Evolutionary conservation across 2,113 vertebrate genomes (phyloP), one percentile per base, ranked within the genome.

Genomic region (Lasiurus cinereus): DNA sequence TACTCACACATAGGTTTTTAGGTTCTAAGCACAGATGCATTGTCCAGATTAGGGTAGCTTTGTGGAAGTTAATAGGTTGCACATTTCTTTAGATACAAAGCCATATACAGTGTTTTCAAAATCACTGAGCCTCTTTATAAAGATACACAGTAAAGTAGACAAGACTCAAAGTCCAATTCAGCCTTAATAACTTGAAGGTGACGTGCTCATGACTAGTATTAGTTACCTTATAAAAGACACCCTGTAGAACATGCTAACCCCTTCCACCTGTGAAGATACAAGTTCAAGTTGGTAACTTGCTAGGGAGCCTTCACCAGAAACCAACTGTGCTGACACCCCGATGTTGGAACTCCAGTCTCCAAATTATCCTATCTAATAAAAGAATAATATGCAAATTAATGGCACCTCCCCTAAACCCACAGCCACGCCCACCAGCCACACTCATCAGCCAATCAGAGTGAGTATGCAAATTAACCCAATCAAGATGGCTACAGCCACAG

Each of bases 221-320:
- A 50, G 18, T 52, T 80, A 14, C 43, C 27, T 64, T 62, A 54
- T 36, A 52, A 74, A 82, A 56, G 12, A 69, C 5, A 31, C 8
- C 0, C 24, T 12, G 18, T 14, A 33, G 22, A 31, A n/a, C 31
- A 46, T 1, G 1, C 15, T 29, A 31, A 67, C 16, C 2, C 8
- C 8, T 27, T 83, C 31, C 6, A 31, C 36, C n/a, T 2, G 4
- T 46, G 22, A 36, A 9, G 36, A 15, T 6, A 33, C 22, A 52
- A 52, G 1, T 16, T 29, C 39, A 46, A 85, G 14, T 46, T 21
- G 16, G 12, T 12, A 46, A 21, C 1, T 10, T 24, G 1, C 13
- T 18, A 29, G 8, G 36, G 5, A 7, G 6, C 0, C 24, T 1
- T 29, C 36, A 22, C 21, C 69, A 83, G 29, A 15, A 54, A 1